phyloP scores from a whole-genome alignment of 2,797 vertebrate genomes.

The Molossus molossus region DNA sequence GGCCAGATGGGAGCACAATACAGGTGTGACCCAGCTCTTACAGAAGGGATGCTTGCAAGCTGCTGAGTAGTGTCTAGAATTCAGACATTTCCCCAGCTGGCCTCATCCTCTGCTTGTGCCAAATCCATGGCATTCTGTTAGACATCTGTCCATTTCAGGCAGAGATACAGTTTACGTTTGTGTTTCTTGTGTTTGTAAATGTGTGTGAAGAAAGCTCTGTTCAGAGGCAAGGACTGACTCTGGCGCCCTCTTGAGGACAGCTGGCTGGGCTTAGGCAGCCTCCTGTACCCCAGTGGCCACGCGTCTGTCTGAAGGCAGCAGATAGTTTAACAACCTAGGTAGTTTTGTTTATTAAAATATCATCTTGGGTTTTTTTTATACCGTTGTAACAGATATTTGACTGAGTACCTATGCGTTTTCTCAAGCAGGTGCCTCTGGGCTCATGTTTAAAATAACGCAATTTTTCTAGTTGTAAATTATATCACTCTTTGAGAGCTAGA shows the following conservation, averaged over 20 bases:
- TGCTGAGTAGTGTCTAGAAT: neutral
- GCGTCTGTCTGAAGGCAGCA: neutral
- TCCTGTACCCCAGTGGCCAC: fast-evolving
- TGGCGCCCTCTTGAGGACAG: constrained; percentile 78
- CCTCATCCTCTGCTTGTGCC: constrained; percentile 19
- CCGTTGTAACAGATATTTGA: neutral
- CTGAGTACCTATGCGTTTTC: constrained; percentile 3
- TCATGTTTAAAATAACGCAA: constrained; percentile 51
- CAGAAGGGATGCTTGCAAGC: neutral
- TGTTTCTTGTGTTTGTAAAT: neutral
- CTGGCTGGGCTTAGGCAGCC: neutral
- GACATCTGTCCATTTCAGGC: constrained; percentile 38
- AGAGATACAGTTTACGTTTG: neutral
- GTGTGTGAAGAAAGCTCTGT: neutral
- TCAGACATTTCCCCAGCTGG: constrained; percentile 26
- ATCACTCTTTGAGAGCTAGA: neutral
- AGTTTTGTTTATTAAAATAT: constrained; percentile 65
- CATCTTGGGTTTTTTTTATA: neutral
- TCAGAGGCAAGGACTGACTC: constrained; percentile 36
- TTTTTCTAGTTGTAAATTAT: constrained; percentile 46
- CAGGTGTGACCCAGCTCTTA: constrained; percentile 29
- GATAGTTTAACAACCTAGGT: constrained; percentile 22
- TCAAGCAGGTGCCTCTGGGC: neutral
- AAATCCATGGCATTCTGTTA: constrained; percentile 3
- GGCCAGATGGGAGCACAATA: constrained; percentile 5